Percentiles rank a stretch among this genome's conserved stretches.
These are phyloP conservation scores for Bursaphelenchus okinawaensis DNA, from an alignment of 2,888 invertebrate genomes.

Conservation along the genomic window DNA sequence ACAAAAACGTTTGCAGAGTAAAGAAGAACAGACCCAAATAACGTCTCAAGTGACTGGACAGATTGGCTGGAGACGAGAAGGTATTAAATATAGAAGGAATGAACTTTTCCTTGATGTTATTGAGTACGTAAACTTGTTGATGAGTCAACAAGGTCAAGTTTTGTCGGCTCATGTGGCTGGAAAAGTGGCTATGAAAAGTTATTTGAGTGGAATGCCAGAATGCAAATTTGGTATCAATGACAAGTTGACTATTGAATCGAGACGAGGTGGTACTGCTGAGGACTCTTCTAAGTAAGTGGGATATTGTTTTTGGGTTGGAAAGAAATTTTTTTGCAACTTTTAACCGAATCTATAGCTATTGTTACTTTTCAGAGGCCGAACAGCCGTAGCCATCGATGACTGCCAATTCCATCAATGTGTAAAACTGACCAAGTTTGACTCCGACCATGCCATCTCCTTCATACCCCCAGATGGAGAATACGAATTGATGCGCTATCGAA, in stretches of 20 bases:
- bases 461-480: constrained; percentile 99
- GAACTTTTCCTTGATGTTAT: constrained; percentile 96
- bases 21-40: constrained; percentile 98
- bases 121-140: constrained; percentile 94
- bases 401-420: constrained; percentile 99
- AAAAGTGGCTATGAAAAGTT: constrained; percentile 99
- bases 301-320: neutral
- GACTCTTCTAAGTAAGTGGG: constrained; percentile 69
- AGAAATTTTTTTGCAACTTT: constrained; percentile 4
- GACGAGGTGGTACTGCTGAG: constrained; percentile 65
- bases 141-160: constrained; percentile 99
- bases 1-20: constrained; percentile 73
- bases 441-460: constrained; percentile 98
- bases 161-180: constrained; percentile 98
- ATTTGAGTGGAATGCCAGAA: constrained; percentile 98
- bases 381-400: constrained; percentile 98
- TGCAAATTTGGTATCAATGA: constrained; percentile 99
- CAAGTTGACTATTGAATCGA: constrained; percentile 90
- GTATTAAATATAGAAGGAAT: constrained; percentile 95
- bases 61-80: constrained; percentile 97
- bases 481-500: constrained; percentile 98
- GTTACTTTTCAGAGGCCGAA: constrained; percentile 66
- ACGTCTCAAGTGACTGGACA: constrained; percentile 76
- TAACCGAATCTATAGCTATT: neutral
- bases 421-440: constrained; percentile 98